Conservation (phyloP, 2,888 invertebrate species). For the Dilophus febrilis region DNA sequence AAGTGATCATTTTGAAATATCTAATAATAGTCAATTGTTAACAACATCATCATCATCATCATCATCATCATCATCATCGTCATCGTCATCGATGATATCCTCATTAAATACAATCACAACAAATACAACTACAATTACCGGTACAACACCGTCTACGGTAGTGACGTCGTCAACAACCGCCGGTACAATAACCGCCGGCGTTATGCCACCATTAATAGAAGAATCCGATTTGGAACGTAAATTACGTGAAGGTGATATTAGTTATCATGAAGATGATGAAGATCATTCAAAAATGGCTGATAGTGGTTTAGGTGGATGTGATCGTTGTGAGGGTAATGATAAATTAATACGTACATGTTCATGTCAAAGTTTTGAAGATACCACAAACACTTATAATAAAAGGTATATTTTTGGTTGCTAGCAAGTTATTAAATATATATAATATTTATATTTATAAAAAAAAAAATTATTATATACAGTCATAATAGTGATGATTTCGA, state of each 20-base stretch:
- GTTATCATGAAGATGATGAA: conserved; percentile 25
- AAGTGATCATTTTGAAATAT: conserved; percentile 10
- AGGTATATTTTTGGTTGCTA: conserved; percentile 23
- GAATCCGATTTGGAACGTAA: conserved; percentile 25
- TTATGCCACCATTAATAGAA: conserved; percentile 24
- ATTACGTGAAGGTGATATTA: neutral
- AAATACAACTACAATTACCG: conserved; percentile 29
- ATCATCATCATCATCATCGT: conserved; percentile 25
- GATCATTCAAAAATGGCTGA: conserved; percentile 33
- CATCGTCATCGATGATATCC: conserved; percentile 30
- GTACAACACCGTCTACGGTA: no score
- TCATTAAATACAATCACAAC: conserved; percentile 17
- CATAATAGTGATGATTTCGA: conserved; percentile 28
- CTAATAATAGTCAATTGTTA: conserved; percentile 31
- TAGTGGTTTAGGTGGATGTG: conserved; percentile 33
- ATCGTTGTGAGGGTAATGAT: conserved; percentile 36
- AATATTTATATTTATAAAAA: conserved; percentile 18
- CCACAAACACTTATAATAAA: conserved; percentile 24
- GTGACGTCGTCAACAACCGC: no score
- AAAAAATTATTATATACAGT: conserved; percentile 11
- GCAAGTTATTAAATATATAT: conserved; percentile 10
- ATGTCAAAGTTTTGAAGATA: conserved; percentile 32
- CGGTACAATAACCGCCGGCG: no score
- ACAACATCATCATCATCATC: conserved; percentile 30
- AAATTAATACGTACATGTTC: conserved; percentile 28